Evolutionary conservation across 2,888 invertebrate genomes (phyloP).

Genomic region (Mamestra brassicae): DNA sequence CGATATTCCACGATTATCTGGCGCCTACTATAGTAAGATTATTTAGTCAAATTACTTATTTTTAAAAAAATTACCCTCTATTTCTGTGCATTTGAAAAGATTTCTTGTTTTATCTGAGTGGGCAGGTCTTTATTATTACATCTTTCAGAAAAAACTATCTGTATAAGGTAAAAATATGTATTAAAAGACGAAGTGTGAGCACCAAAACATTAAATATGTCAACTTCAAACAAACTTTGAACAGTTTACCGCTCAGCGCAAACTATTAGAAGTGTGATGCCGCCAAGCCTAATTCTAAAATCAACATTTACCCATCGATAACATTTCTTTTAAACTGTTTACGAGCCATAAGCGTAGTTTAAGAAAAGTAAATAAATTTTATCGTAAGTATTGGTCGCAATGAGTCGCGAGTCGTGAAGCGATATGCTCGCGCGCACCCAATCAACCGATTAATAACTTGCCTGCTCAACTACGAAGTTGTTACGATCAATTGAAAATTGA

Average conservation of each 20-base stretch:
- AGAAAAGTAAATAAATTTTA: slow-evolving; percentile 47
- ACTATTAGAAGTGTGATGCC: background rate
- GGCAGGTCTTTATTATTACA: too few relatives aligned
- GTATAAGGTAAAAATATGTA: background rate
- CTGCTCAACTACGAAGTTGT: slow-evolving; percentile 55
- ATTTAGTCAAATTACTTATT: too few relatives aligned
- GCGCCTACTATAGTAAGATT: too few relatives aligned
- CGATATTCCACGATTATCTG: too few relatives aligned
- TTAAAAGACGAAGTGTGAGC: too few relatives aligned
- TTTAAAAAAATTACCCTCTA: too few relatives aligned
- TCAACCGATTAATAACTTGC: slow-evolving; percentile 68
- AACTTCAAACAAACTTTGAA: slow-evolving; percentile 14
- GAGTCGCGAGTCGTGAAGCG: slow-evolving; percentile 33
- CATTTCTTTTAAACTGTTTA: slow-evolving; percentile 42
- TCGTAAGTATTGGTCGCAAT: slow-evolving; percentile 39
- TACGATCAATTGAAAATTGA: slow-evolving; percentile 61
- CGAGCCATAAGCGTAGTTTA: slow-evolving; percentile 11
- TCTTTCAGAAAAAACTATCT: background rate
- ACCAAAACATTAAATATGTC: background rate
- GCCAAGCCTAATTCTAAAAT: slow-evolving; percentile 20
- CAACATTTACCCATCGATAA: slow-evolving; percentile 48
- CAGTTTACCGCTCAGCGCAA: background rate
- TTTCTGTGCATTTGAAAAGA: too few relatives aligned
- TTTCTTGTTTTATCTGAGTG: background rate
- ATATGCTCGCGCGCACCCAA: slow-evolving; percentile 65